Percentiles rank a stretch among this genome's conserved stretches.
Conservation (phyloP, 2,113 vertebrate genomes). For the Alaudala cheleensis region DNA sequence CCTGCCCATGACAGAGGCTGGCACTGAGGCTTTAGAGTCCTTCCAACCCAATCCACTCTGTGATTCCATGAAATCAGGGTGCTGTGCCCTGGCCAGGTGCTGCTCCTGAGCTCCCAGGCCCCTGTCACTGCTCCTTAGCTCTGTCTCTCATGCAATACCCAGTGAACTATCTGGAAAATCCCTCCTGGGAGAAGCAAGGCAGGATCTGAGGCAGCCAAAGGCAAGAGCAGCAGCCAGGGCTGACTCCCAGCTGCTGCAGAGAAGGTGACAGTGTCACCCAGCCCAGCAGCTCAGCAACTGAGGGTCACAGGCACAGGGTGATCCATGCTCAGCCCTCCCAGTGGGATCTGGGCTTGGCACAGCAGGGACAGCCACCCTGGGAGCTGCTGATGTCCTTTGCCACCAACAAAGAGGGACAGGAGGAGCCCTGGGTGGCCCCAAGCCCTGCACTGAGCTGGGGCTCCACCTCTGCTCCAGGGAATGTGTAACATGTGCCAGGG, state of each 20-base stretch:
- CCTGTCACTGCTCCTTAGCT: not conserved
- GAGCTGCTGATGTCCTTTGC: not conserved
- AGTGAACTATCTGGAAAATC: rapidly evolving
- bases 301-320: not conserved
- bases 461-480: not conserved
- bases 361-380: not conserved
- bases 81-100: not conserved
- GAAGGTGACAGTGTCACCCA: not conserved
- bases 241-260: not conserved
- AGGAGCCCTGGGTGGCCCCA: no score
- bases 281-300: not conserved
- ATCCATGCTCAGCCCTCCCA: not conserved
- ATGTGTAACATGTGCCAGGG: rapidly evolving
- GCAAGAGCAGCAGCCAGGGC: not conserved
- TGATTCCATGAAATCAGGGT: not conserved
- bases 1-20: not conserved
- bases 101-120: not conserved
- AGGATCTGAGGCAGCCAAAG: not conserved
- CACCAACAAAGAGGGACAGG: rapidly evolving
- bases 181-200: not conserved
- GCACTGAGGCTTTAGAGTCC: not conserved
- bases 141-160: rapidly evolving
- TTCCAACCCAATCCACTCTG: not conserved
- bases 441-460: rapidly evolving
- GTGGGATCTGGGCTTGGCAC: rapidly evolving